Evolutionary conservation across 1,140 invertebrate species (phyloP), one percentile per base, ranked within the genome.

Genomic region (Oppia nitens): DNA sequence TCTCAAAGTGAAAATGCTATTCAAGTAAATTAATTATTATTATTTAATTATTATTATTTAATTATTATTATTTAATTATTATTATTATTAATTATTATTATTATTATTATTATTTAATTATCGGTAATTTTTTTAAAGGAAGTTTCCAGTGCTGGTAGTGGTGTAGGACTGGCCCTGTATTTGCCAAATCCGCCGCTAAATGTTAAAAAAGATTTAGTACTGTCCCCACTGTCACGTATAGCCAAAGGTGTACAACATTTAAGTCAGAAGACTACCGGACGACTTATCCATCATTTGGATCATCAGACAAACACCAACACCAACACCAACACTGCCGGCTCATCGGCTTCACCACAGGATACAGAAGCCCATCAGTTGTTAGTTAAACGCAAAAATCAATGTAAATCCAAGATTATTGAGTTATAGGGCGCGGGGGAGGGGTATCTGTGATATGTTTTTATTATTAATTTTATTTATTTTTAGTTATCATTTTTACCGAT

Each of bases 1-100:
- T 85, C 83, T 1, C 83, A 86, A 63, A 86, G 81, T 61, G 84
- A 87, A 64, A 84, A 79, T 9, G 83, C 84, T 47, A 69, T 88
- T 3, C 81, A 78, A 64, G 79, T 55, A 21, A 80, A 57, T 73
- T 40, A 9, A 9, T 17, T 9, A 40, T 40, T 40, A 40, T 6
- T n/a, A n/a, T n/a, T n/a, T n/a, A n/a, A n/a, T n/a, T n/a, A n/a
- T n/a, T n/a, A n/a, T n/a, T n/a, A n/a, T n/a, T n/a, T n/a, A n/a
- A n/a, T n/a, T n/a, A n/a, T n/a, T n/a, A n/a, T n/a, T n/a, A n/a
- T n/a, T n/a, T n/a, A n/a, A n/a, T n/a, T n/a, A n/a, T n/a, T n/a
- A n/a, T n/a, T n/a, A n/a, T n/a, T n/a, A n/a, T n/a, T n/a, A n/a
- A n/a, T n/a, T n/a, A n/a, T n/a, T n/a, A n/a, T n/a, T n/a, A n/a